These are phyloP conservation scores for Drosophila pegasa DNA, from an alignment of 2,888 invertebrate genomes.

Conservation along the genomic window DNA sequence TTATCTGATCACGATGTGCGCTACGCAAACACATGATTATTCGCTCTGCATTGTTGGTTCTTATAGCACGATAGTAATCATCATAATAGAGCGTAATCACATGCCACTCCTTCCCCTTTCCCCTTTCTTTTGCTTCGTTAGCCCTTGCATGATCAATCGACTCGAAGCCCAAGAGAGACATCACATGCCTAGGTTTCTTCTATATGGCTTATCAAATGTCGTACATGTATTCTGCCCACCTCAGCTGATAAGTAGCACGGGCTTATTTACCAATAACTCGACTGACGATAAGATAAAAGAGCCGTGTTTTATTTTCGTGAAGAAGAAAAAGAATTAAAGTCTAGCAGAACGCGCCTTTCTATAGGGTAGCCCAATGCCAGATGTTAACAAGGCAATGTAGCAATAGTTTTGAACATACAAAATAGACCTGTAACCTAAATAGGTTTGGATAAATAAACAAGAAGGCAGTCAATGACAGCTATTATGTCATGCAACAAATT, in stretches of 20 bases:
- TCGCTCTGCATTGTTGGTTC: slow-evolving; percentile 16
- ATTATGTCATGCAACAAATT: slow-evolving; percentile 60
- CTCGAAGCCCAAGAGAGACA: slow-evolving; percentile 28
- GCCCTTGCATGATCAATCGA: slow-evolving; percentile 51
- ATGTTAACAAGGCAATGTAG: slow-evolving; percentile 16
- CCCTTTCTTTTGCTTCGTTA: slow-evolving; percentile 25
- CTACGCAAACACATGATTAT: slow-evolving; percentile 47
- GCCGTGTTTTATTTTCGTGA: slow-evolving; percentile 1
- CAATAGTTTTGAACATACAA: neutral
- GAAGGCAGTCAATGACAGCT: slow-evolving; percentile 53
- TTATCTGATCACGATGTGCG: slow-evolving; percentile 28
- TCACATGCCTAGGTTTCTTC: slow-evolving; percentile 62
- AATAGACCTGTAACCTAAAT: slow-evolving; percentile 3
- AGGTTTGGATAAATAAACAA: slow-evolving; percentile 25
- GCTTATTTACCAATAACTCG: slow-evolving; percentile 74
- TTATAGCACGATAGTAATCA: slow-evolving; percentile 19
- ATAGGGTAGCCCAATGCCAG: slow-evolving; percentile 12
- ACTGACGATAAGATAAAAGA: slow-evolving; percentile 60
- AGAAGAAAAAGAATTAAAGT: slow-evolving; percentile 30
- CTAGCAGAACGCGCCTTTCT: slow-evolving; percentile 55
- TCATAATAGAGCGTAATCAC: slow-evolving; percentile 64
- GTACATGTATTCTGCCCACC: slow-evolving; percentile 45
- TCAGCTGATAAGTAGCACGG: slow-evolving; percentile 53
- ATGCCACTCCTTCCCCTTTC: slow-evolving; percentile 47
- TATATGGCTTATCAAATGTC: slow-evolving; percentile 49